Evolutionary conservation across 2,113 vertebrate genomes (phyloP), one percentile per base, ranked within the genome.

Genomic region (Epinephelus fuscoguttatus): DNA sequence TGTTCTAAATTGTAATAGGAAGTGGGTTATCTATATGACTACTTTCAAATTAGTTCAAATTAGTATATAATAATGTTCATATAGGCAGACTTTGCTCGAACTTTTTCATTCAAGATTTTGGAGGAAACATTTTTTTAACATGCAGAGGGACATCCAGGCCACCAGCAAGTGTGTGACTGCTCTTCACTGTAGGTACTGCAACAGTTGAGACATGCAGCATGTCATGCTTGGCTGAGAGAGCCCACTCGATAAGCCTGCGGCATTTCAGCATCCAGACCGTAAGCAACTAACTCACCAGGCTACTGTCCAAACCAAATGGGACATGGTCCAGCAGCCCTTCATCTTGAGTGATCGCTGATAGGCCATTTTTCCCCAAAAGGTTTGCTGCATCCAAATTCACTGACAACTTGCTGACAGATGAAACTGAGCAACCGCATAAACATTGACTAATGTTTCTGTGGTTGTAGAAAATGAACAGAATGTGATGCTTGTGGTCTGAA

Each of bases 151-250:
- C 93, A 91, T 90, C 59, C 88, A 86, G 61, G 70, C 85, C 79
- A 84, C 85, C 90, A 93, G 74, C 71, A 76, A 87, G 81, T 84
- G 86, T 83, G 91, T 92, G 89, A 69, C 27, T 70, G 30, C 71
- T 79, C 52, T 71, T 72, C 23, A 69, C 59, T 45, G 42, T 91
- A 81, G 78, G 75, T 70, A 74, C 92, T 92, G 85, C 91, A 93
- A 91, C 91, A 93, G 92, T 92, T 95, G 92, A 94, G 93, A 96
- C 97, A 97, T 98, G 97, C 97, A 95, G 82, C 84, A 94, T 96
- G 95, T 89, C 96, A 97, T 97, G 97, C 96, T 96, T 82, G 90
- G 93, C 50, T 84, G 92, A 94, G 53, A 67, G 94, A 95, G 90
- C 88, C 30, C 55, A 55, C 49, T 78, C 86, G 4, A 80, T 18